Base-by-base conservation (phyloP, 2,888 invertebrate genomes). In the Heliconius aoede region DNA sequence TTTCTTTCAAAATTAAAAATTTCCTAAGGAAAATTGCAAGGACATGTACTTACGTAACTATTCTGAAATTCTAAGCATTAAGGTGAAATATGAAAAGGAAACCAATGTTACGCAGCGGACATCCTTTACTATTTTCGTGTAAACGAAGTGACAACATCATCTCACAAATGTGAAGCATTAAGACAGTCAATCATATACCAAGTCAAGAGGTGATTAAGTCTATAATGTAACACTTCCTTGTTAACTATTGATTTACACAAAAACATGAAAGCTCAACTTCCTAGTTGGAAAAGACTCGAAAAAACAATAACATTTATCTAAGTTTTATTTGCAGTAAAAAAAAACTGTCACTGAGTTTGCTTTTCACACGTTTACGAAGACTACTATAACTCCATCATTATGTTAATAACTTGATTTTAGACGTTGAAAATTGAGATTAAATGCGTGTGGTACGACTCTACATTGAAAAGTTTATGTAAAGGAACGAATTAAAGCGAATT, bases 171-270 rank as follows among this genome's bases (percentile, higher is more conserved):
- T 60, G 60, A 60, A 60, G 40, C 64, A 64, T 65, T 18, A 30
- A 55, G 76, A 11, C 28, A 55, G 72, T 76, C 72, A 46, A 72
- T 72, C 65, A 65, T 64, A 62, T 65, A n/a, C 13, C 32, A 62
- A 72, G 55, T 71, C 55, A 72, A 76, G 84, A 85, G 83, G 77
- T 80, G 82, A 81, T 86, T 83, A 83, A 73, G 80, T 69, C 46
- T 58, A 36, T 51, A 55, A 55, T n/a, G n/a, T 55, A 55, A 55
- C 9, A 55, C 40, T 71, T 76, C 71, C 40, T 40, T 65, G 72
- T 72, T 58, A 60, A 40, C 36, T 26, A 60, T 36, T 72, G 28
- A 72, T 72, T 72, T 32, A 55, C 51, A 55, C 18, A 32, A n/a
- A 55, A 55, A 55, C 30, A 69, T 13, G 51, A 55, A 32, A 55